Evolutionary conservation across 2,113 vertebrate genomes (phyloP), one percentile per base, ranked within the genome.

Genomic region (Hystrix brachyura): DNA sequence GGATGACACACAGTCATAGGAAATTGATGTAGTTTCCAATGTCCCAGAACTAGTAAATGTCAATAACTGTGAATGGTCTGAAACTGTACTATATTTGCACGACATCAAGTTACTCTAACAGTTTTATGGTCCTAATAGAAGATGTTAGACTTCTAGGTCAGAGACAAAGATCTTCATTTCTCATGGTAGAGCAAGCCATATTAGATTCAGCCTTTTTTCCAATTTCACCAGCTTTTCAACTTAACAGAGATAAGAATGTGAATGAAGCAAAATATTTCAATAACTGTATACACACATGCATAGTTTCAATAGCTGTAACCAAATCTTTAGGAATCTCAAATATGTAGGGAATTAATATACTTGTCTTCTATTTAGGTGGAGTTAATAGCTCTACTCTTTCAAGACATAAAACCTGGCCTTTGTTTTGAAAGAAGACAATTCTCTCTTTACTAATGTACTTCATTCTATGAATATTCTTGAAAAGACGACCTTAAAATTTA

Each of bases 51-150:
- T 78, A 83, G 38, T 92, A 92, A 90, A 51, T 95, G 76, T 46
- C 82, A 84, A 65, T 34, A 79, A 59, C 0, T 46, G 15, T 32
- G 76, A 87, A 81, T 53, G 5, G 25, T 62, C 7, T 93, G 79
- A 83, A 67, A n/a, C 51, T 79, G 53, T 78, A 78, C 18, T 29
- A 43, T 32, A 8, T 34, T 82, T 90, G 25, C 14, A 79, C 64
- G 69, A n/a, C 53, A 97, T 87, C 64, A 65, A 83, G 32, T 76
- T 83, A 87, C 38, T 87, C 5, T 59, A 83, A 86, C 14, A 80
- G 38, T 76, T 93, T 87, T 82, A 83, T 83, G 34, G 69, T 51
- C 29, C 6, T 83, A 7, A 11, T 72, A 82, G 65, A 87, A 93
- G 32, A 71, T 34, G n/a, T 64, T 90, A 83, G 32, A 87, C 13